A percentile compares a stretch with the other conserved stretches of the same genome.
Evolutionary conservation across 1,140 invertebrate genomes (phyloP).

Genomic region (Ostrea denselamellosa): DNA sequence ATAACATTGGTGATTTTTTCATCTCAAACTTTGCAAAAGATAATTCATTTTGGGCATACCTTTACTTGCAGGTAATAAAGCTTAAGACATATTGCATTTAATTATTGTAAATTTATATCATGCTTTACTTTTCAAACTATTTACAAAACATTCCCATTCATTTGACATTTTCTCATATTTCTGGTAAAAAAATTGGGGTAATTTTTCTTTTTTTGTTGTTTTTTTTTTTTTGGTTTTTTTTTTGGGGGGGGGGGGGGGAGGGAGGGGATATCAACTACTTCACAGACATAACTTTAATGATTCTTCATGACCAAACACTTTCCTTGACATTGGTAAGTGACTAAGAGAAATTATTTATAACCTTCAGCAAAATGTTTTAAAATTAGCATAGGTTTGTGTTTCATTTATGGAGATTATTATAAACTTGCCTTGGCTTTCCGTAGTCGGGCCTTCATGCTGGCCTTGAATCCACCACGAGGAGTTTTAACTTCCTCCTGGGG

Average conservation of each 20-base stretch:
- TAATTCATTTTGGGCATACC: not conserved
- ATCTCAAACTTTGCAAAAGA: not conserved
- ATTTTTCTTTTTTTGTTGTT: no score
- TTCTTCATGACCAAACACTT: no score
- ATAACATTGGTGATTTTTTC: not conserved
- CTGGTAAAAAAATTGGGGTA: no score
- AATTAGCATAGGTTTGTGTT: not conserved
- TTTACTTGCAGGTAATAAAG: not conserved
- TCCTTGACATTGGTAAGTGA: not conserved
- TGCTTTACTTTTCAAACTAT: no score
- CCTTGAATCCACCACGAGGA: conserved; percentile 43
- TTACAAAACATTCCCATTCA: no score
- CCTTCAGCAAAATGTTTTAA: not conserved
- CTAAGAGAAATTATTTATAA: not conserved
- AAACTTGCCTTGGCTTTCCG: conserved; percentile 60
- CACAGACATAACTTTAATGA: no score
- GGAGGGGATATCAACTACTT: no score
- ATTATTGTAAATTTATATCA: no score
- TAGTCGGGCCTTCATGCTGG: conserved; percentile 58
- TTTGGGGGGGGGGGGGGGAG: no score
- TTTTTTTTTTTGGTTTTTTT: no score
- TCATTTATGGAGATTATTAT: not conserved
- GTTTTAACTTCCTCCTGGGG: conserved; percentile 44
- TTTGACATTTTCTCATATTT: no score
- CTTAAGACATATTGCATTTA: no score